phyloP scores from a whole-genome alignment of 1,140 invertebrate genomes.

The Leptinotarsa texana region DNA sequence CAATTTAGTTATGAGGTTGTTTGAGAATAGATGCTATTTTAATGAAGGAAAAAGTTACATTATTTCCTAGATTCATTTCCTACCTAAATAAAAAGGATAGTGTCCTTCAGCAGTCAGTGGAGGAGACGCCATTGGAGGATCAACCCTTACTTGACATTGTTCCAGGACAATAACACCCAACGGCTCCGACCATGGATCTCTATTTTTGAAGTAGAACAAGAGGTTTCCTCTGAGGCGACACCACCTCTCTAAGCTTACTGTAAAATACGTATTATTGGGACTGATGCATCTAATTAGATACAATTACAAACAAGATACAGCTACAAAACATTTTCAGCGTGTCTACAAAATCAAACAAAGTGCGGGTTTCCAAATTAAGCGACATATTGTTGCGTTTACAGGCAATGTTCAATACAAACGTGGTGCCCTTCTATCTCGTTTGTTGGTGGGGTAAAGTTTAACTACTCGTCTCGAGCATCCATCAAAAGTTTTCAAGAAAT shows the following conservation, averaged over 20 bases:
- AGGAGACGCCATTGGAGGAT: conserved; percentile 62
- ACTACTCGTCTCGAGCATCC: too few relatives aligned
- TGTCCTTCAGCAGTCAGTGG: conserved; percentile 61
- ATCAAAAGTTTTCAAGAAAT: too few relatives aligned
- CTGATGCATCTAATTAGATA: background rate
- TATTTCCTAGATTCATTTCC: background rate
- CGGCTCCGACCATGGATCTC: conserved; percentile 86
- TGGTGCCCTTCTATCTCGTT: too few relatives aligned
- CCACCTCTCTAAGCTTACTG: conserved; percentile 85
- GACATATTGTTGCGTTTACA: background rate
- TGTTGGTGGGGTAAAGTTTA: too few relatives aligned
- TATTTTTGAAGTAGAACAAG: conserved; percentile 91
- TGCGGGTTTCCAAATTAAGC: background rate
- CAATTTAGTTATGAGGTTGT: too few relatives aligned
- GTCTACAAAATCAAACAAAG: background rate
- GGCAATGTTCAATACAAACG: background rate
- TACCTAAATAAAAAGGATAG: conserved; percentile 73
- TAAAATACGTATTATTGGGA: conserved; percentile 35
- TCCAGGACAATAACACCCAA: conserved; percentile 86
- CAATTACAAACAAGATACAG: background rate
- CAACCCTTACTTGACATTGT: conserved; percentile 77
- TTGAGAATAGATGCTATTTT: too few relatives aligned
- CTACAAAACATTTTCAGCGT: background rate
- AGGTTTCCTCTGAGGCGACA: conserved; percentile 90
- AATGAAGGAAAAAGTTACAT: too few relatives aligned